A percentile compares a stretch with the other conserved stretches of the same genome.
These are phyloP conservation scores for Heterohyrax brucei DNA, from an alignment of 2,797 vertebrate genomes.

Conservation along the genomic window DNA sequence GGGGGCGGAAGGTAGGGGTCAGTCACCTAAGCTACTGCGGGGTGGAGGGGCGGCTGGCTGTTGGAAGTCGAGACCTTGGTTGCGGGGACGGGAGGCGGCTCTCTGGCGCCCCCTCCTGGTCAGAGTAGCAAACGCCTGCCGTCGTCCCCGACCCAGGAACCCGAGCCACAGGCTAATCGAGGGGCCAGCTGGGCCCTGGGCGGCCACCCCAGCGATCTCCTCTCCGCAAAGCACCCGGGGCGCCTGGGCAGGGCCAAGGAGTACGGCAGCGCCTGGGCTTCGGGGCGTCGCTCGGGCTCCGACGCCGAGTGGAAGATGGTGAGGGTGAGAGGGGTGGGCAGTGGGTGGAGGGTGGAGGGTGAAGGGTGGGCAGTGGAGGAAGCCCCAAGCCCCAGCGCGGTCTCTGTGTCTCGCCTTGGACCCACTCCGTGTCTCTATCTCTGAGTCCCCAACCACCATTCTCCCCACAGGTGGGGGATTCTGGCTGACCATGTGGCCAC, in stretches of 20 bases:
- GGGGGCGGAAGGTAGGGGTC: not conserved
- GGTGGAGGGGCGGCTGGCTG: rapidly evolving
- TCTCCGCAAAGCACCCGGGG: not conserved
- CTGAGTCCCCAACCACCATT: too few relatives aligned
- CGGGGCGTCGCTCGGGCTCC: not conserved
- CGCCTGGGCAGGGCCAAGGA: too few relatives aligned
- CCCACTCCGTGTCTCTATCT: not conserved
- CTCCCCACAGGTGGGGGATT: not conserved
- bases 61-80: not conserved
- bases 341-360: not conserved
- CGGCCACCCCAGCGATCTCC: not conserved
- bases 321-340: not conserved
- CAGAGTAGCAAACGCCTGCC: not conserved
- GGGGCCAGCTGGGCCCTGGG: not conserved
- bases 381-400: too few relatives aligned
- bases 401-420: not conserved
- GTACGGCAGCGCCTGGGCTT: too few relatives aligned
- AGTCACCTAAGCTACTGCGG: too few relatives aligned
- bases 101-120: not conserved
- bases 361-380: not conserved
- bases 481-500: rapidly evolving
- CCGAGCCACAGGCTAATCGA: too few relatives aligned
- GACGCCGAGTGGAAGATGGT: not conserved
- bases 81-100: too few relatives aligned
- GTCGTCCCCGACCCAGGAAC: too few relatives aligned